These are phyloP conservation scores for Patella pellucida DNA, from an alignment of 2,888 invertebrate species.

Conservation along the genomic window DNA sequence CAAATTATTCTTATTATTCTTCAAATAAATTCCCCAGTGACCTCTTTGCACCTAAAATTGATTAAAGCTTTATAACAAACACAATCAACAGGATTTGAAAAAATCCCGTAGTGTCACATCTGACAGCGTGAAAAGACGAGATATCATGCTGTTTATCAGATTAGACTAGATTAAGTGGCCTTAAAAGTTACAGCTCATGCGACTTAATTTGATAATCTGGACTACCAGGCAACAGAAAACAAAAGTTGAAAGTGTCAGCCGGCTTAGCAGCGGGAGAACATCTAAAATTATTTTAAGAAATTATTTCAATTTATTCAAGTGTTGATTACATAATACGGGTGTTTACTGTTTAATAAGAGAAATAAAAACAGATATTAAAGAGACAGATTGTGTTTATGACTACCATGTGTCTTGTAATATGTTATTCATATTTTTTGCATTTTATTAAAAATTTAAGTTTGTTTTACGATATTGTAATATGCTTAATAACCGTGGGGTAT, in stretches of 20 bases:
- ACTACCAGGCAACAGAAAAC: not conserved
- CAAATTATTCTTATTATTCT: too few species aligned
- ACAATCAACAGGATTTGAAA: not conserved
- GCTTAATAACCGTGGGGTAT: too few species aligned
- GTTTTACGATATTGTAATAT: too few species aligned
- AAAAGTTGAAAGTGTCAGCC: constrained; percentile 2
- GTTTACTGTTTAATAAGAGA: not conserved
- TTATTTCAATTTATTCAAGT: constrained; percentile 6
- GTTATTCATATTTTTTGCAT: too few species aligned
- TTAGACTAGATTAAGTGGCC: not conserved
- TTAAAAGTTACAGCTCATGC: not conserved
- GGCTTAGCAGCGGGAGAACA: not conserved
- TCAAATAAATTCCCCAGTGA: not conserved
- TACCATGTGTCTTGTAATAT: not conserved
- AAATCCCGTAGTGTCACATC: not conserved
- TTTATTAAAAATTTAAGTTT: too few species aligned
- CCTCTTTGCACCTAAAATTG: not conserved
- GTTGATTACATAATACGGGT: not conserved
- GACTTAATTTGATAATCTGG: not conserved
- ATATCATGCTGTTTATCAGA: not conserved
- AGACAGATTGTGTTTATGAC: not conserved
- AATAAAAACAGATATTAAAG: not conserved
- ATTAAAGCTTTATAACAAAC: not conserved
- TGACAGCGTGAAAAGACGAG: not conserved
- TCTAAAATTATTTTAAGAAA: constrained; percentile 6